Evolutionary conservation across 1,140 invertebrate genomes (phyloP).

Genomic region (Cataglyphis hispanica): DNA sequence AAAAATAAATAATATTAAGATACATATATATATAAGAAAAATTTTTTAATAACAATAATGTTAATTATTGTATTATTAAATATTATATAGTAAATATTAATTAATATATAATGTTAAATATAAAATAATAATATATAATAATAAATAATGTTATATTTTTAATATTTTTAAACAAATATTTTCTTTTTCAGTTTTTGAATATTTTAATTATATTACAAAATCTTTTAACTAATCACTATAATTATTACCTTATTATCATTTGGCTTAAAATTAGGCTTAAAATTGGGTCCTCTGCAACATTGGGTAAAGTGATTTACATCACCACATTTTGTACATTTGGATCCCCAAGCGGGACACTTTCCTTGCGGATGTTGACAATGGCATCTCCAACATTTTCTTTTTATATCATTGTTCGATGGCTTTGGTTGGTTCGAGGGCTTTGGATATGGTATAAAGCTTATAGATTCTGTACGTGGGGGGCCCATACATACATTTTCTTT

Average conservation of each 20-base stretch:
- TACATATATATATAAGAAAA: neutral
- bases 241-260: constrained; percentile 16
- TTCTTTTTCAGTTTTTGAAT: neutral
- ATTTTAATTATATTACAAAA: too few relatives aligned
- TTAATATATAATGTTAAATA: too few relatives aligned
- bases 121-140: too few relatives aligned
- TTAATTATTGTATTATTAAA: too few relatives aligned
- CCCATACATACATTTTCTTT: too few relatives aligned
- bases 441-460: neutral
- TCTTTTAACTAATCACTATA: too few relatives aligned
- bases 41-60: neutral
- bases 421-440: too few relatives aligned
- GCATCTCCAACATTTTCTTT: constrained; percentile 67
- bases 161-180: neutral
- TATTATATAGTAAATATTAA: too few relatives aligned
- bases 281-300: neutral
- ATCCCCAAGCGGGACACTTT: constrained; percentile 67
- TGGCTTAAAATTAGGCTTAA: neutral
- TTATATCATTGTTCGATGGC: neutral
- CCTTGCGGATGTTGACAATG: constrained; percentile 11
- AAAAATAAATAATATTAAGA: too few relatives aligned
- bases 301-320: constrained; percentile 54
- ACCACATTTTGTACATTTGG: constrained; percentile 61
- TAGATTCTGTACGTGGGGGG: neutral
- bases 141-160: neutral